A percentile compares a stretch with the other conserved stretches of the same genome.
Conservation (phyloP, 2,888 invertebrate genomes). For the Trichacis sp. region DNA sequence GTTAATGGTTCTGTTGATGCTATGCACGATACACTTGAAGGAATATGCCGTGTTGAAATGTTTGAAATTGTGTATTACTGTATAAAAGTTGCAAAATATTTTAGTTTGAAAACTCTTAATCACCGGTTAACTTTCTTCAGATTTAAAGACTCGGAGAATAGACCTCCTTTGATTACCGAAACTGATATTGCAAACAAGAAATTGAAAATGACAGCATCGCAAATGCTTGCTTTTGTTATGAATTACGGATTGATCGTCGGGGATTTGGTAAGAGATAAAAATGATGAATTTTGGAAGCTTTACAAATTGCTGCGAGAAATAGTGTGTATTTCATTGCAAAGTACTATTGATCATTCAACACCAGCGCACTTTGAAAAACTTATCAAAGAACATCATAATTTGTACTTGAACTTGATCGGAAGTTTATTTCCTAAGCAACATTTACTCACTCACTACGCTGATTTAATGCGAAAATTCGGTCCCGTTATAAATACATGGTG, state of each 20-base stretch:
- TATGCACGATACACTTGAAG: constrained; percentile 16
- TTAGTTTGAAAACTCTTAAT: constrained; percentile 1
- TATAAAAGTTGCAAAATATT: not conserved
- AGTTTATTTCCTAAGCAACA: constrained; percentile 20
- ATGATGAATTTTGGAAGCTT: constrained; percentile 11
- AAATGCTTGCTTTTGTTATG: constrained; percentile 11
- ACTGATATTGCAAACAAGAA: not conserved
- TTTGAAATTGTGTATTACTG: constrained; percentile 34
- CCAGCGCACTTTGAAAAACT: constrained; percentile 3
- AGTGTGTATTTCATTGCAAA: not conserved
- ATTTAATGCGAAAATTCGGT: constrained; percentile 10
- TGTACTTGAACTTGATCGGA: constrained; percentile 15
- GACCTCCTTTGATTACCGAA: constrained; percentile 1
- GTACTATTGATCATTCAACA: constrained; percentile 6
- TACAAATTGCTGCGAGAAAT: constrained; percentile 13
- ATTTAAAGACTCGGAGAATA: not conserved
- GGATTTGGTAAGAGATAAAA: constrained; percentile 5
- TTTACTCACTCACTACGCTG: constrained; percentile 17
- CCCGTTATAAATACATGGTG: constrained; percentile 19
- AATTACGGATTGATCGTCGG: constrained; percentile 20
- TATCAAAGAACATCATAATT: constrained; percentile 7
- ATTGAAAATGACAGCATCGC: constrained; percentile 15
- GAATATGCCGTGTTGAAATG: constrained; percentile 32
- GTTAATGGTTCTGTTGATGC: constrained; percentile 19
- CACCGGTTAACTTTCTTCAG: not conserved